Percentiles rank a stretch among this genome's conserved stretches.
Evolutionary conservation across 2,113 vertebrate species (phyloP).

Genomic region (Philantomba maxwellii): DNA sequence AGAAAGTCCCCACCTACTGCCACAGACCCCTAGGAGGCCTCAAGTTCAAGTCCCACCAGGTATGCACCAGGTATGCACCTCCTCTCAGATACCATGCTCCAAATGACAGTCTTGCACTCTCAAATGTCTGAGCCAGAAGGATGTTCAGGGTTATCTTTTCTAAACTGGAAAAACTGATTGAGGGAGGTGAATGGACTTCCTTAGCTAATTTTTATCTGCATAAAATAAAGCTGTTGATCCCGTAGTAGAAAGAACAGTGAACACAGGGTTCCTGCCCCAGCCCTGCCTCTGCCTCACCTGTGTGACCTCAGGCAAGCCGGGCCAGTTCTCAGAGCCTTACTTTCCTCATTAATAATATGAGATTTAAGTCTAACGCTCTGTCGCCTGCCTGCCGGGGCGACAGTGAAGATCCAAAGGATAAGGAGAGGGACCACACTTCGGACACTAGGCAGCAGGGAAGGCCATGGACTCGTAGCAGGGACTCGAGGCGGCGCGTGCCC

Average conservation of each 20-base stretch:
- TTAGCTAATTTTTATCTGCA: neutral
- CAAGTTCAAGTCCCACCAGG: neutral
- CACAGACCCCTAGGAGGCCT: neutral
- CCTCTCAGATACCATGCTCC: neutral
- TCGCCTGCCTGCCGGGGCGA: neutral
- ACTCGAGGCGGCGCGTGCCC: slow-evolving; percentile 30
- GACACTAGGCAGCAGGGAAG: accelerated
- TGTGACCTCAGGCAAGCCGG: neutral
- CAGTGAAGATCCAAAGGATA: neutral
- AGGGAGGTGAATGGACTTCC: too few relatives aligned
- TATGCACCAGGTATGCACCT: neutral
- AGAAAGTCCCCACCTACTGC: neutral
- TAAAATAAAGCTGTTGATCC: neutral
- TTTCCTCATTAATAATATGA: neutral
- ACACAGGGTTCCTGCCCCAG: neutral
- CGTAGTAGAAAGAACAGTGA: neutral
- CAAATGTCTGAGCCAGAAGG: neutral
- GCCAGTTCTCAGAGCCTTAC: neutral
- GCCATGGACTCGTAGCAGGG: neutral
- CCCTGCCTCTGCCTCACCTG: neutral
- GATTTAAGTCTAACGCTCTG: neutral
- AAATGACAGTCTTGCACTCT: neutral
- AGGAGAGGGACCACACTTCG: neutral
- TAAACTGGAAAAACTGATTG: neutral
- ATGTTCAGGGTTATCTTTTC: neutral